These are phyloP conservation scores for Ailuropoda melanoleuca DNA, from an alignment of 2,113 vertebrate species.

Conservation along the genomic window DNA sequence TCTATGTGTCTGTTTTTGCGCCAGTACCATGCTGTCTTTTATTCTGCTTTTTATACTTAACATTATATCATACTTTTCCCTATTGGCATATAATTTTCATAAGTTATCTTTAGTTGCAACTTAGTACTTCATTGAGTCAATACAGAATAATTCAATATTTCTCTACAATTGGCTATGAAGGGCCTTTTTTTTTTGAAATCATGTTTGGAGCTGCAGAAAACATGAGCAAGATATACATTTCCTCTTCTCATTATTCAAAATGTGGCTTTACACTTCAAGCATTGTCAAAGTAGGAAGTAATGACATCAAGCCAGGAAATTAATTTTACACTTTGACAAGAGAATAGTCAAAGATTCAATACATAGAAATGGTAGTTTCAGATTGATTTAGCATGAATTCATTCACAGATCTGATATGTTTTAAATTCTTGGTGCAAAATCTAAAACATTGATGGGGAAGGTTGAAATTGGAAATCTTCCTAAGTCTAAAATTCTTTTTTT, in stretches of 20 bases:
- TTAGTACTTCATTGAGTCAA: not conserved
- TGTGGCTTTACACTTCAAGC: not conserved
- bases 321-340: not conserved
- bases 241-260: slow-evolving; percentile 28
- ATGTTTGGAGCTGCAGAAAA: not conserved
- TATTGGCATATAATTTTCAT: not conserved
- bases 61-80: not conserved
- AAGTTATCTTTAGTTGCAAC: not conserved
- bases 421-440: not conserved
- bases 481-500: not conserved
- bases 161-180: not conserved
- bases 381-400: not conserved
- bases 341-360: not conserved
- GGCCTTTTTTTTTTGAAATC: slow-evolving; percentile 35
- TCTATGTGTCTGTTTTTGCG: no score
- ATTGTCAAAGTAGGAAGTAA: not conserved
- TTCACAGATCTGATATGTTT: not conserved
- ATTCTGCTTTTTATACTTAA: not conserved
- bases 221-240: not conserved
- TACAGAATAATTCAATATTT: not conserved
- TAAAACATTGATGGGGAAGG: not conserved
- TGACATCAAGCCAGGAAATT: not conserved
- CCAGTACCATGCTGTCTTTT: no score
- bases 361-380: not conserved
- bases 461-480: not conserved